Evolutionary conservation across 2,888 invertebrate genomes (phyloP), one percentile per base, ranked within the genome.

Genomic region (Netelia melanura): DNA sequence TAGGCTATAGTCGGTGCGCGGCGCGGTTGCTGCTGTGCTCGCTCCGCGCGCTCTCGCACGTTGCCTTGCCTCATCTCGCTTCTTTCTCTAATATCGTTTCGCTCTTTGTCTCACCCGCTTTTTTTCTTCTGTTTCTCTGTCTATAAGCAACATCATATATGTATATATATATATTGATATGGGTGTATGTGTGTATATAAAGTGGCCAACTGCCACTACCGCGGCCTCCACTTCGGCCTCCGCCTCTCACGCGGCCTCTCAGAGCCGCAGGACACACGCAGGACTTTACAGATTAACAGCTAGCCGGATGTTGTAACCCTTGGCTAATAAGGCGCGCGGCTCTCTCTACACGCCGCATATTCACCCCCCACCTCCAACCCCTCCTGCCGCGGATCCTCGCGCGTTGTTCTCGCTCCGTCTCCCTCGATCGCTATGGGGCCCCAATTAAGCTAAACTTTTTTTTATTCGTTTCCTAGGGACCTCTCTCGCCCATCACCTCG

Each of bases 221-320:
- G 88, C 88, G 88, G 89, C 80, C 78, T 77, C 83, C 77, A 65
- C 77, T 81, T 75, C 75, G 78, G 81, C 81, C 86, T 84, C 85
- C 83, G 68, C 64, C 83, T 86, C 77, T 85, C 67, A 80, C 80
- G 75, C 72, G 83, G 71, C 76, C 80, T 80, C 64, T 48, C 86
- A 85, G 87, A 88, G 93, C 93, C 92, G 90, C 91, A 92, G 92
- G 93, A 93, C 92, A 92, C 88, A 90, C 87, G 87, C 90, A 92
- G 91, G 91, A 92, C 91, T 93, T 93, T 92, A 92, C 91, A 91
- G 92, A 92, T 92, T 92, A 93, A 92, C 92, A 91, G 91, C 92
- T 91, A 89, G 90, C 91, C 91, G 91, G 91, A 91, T 92, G 90
- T 91, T 91, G 90, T 87, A 92, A 93, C 90, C 92, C 90, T 74